A percentile compares a stretch with the other conserved stretches of the same genome.
These are phyloP conservation scores for Ctenochaetus hawaiiensis DNA, from an alignment of 2,797 vertebrate genomes.

Conservation along the genomic window DNA sequence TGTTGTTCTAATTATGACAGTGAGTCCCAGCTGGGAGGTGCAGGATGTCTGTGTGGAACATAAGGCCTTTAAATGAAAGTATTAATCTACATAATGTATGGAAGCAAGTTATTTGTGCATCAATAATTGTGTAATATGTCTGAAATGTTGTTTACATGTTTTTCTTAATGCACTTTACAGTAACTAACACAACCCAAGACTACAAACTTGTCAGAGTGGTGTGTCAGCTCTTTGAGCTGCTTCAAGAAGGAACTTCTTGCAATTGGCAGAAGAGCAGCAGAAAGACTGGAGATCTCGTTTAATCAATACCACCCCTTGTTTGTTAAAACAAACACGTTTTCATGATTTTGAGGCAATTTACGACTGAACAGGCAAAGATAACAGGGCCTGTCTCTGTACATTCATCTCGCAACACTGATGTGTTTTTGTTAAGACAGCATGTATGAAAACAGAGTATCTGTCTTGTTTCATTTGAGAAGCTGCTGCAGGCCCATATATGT, in stretches of 20 bases:
- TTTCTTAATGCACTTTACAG: conserved; percentile 11
- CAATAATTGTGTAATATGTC: conserved; percentile 27
- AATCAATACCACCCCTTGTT: conserved; percentile 55
- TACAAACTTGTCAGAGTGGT: conserved; percentile 11
- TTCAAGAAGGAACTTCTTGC: conserved; percentile 2
- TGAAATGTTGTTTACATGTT: conserved; percentile 43
- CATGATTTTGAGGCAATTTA: conserved; percentile 38
- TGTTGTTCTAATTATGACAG: conserved; percentile 50
- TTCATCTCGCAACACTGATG: conserved; percentile 44
- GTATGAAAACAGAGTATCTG: conserved; percentile 50
- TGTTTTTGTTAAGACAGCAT: conserved; percentile 56
- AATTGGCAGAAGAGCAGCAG: conserved; percentile 23
- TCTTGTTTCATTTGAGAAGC: conserved; percentile 66
- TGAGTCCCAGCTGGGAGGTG: conserved; percentile 16
- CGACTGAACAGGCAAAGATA: conserved; percentile 11
- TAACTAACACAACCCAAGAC: conserved; percentile 13
- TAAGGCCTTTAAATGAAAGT: conserved; percentile 23
- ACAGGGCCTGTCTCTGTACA: conserved; percentile 9
- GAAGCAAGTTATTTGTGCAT: conserved; percentile 29
- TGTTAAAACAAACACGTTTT: conserved; percentile 37
- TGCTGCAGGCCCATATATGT: conserved; percentile 79
- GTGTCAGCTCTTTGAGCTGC: conserved; percentile 14
- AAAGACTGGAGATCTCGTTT: conserved; percentile 22
- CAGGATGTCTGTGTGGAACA: conserved; percentile 17
- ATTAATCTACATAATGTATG: conserved; percentile 42